Conservation (phyloP, 2,113 vertebrate genomes). For the Struthio camelus region DNA sequence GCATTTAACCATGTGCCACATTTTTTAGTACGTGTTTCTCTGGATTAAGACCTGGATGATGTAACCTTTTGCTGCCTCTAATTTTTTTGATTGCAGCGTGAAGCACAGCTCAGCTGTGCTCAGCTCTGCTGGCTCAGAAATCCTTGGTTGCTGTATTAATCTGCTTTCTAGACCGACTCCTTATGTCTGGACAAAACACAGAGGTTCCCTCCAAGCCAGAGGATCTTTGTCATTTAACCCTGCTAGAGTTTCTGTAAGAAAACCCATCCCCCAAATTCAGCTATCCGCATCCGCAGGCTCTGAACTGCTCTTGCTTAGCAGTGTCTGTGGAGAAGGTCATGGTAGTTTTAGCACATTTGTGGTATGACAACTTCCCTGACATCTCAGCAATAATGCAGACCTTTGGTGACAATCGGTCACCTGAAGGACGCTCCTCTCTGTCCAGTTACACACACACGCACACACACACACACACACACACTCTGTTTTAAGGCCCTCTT, state of each 20-base stretch:
- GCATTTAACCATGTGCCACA: slow-evolving; percentile 39
- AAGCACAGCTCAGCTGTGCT: not conserved
- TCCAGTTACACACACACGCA: not conserved
- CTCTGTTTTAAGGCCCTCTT: not conserved
- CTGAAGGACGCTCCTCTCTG: not conserved
- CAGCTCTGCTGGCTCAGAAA: not conserved
- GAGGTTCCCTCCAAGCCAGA: not conserved
- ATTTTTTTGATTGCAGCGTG: slow-evolving; percentile 43
- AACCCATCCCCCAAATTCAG: not conserved
- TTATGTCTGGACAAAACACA: not conserved
- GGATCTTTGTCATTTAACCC: not conserved
- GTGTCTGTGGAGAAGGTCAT: not conserved
- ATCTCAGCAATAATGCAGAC: not conserved
- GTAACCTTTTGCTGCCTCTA: slow-evolving; percentile 35
- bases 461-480: not conserved
- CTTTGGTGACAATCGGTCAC: not conserved
- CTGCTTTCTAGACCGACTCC: not conserved
- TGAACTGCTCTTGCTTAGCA: not conserved
- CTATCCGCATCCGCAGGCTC: not conserved
- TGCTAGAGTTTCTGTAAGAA: not conserved
- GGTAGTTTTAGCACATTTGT: not conserved
- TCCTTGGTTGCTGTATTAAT: not conserved
- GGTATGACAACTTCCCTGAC: not conserved
- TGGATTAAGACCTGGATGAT: slow-evolving; percentile 47
- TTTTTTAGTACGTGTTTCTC: not conserved